Conservation (phyloP, 2,797 vertebrate species). For the Peromyscus attwateri region DNA sequence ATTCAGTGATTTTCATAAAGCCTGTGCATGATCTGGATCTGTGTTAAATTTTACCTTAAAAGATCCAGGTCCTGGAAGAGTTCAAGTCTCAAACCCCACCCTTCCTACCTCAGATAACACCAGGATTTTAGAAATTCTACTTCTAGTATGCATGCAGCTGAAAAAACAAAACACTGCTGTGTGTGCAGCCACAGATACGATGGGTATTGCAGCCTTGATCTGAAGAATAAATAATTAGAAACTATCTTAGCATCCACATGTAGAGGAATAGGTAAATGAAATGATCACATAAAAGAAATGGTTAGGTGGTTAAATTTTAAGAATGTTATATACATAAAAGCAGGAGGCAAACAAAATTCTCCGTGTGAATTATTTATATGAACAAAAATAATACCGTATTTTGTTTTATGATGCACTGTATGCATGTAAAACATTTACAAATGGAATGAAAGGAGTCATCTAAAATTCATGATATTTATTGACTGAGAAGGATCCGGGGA, state of each 20-base stretch:
- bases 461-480: constrained; percentile 23
- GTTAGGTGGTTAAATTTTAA: neutral
- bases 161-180: neutral
- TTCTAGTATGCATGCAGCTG: neutral
- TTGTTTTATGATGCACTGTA: constrained; percentile 31
- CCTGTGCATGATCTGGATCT: neutral
- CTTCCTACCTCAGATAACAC: neutral
- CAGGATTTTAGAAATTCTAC: neutral
- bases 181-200: neutral
- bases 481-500: constrained; percentile 29
- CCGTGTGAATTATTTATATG: constrained; percentile 35
- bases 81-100: neutral
- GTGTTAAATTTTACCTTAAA: neutral
- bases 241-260: neutral
- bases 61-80: neutral
- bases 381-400: constrained; percentile 4
- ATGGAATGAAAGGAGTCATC: constrained; percentile 31
- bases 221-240: constrained; percentile 6
- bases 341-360: constrained; percentile 33
- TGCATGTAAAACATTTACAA: constrained; percentile 22
- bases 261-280: constrained; percentile 19
- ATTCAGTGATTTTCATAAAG: neutral
- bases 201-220: neutral
- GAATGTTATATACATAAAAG: constrained; percentile 40
- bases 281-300: constrained; percentile 1